phyloP scores from a whole-genome alignment of 2,113 vertebrate species.

The Motacilla alba region DNA sequence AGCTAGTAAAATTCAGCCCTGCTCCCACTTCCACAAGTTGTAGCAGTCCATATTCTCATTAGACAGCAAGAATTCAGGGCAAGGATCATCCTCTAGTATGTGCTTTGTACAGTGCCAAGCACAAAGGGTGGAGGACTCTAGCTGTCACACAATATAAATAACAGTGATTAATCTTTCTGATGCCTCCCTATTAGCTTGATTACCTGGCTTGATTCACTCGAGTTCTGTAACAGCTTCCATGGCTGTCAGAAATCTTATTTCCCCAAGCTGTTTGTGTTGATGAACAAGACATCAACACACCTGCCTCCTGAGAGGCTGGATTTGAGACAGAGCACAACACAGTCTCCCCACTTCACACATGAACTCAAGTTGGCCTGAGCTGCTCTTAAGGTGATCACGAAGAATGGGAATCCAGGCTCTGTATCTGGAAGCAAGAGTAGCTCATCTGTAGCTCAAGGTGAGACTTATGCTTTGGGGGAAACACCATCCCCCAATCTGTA shows the following conservation, averaged over 20 bases:
- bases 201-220: conserved; percentile 5
- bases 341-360: neutral
- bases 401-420: neutral
- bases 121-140: neutral
- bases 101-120: neutral
- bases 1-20: neutral
- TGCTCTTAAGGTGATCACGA: neutral
- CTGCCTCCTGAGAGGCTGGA: neutral
- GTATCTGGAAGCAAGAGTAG: neutral
- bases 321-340: neutral
- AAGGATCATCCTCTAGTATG: neutral
- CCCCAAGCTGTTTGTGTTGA: neutral
- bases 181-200: conserved; percentile 3
- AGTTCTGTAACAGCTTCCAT: neutral
- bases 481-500: neutral
- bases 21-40: neutral
- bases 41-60: neutral
- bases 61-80: neutral
- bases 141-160: neutral
- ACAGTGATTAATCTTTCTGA: neutral
- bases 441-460: neutral
- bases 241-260: conserved; percentile 16
- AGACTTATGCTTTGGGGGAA: neutral
- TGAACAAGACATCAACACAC: neutral
- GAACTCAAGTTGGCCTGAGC: neutral